phyloP scores from a whole-genome alignment of 2,797 vertebrate genomes.

The Onychomys torridus region DNA sequence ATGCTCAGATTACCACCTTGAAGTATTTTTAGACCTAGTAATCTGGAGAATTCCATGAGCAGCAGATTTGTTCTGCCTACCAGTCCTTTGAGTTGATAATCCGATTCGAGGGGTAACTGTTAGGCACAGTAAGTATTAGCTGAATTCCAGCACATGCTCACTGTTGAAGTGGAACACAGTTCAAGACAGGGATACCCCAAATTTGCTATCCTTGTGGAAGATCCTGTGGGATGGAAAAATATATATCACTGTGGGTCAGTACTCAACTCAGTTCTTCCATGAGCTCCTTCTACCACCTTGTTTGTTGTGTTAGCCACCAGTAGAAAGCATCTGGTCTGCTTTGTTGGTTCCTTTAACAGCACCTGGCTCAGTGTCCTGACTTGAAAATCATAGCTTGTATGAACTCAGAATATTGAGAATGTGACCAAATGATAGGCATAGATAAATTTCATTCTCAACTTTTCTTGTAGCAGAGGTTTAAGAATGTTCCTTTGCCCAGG shows the following conservation, averaged over 20 bases:
- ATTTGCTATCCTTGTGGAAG: background rate
- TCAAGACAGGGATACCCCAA: background rate
- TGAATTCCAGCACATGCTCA: constrained; percentile 4
- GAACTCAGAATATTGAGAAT: background rate
- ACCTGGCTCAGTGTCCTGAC: background rate
- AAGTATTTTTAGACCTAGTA: constrained; percentile 60
- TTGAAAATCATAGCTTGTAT: background rate
- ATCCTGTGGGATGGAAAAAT: constrained; percentile 23
- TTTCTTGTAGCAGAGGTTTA: background rate
- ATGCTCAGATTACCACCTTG: constrained; percentile 53
- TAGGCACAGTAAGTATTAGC: background rate
- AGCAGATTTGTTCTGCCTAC: background rate
- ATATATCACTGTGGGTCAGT: background rate
- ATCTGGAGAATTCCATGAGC: constrained; percentile 23
- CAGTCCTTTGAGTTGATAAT: background rate
- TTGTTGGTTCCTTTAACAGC: background rate
- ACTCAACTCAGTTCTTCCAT: background rate
- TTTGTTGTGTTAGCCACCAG: background rate
- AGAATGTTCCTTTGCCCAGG: background rate
- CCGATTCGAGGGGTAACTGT: background rate
- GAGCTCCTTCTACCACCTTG: background rate
- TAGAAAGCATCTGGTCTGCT: background rate
- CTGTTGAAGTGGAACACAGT: background rate
- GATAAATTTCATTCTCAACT: background rate
- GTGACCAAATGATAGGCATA: background rate